Conservation (phyloP, 1,140 invertebrate species). For the Macrostomum lignano region DNA sequence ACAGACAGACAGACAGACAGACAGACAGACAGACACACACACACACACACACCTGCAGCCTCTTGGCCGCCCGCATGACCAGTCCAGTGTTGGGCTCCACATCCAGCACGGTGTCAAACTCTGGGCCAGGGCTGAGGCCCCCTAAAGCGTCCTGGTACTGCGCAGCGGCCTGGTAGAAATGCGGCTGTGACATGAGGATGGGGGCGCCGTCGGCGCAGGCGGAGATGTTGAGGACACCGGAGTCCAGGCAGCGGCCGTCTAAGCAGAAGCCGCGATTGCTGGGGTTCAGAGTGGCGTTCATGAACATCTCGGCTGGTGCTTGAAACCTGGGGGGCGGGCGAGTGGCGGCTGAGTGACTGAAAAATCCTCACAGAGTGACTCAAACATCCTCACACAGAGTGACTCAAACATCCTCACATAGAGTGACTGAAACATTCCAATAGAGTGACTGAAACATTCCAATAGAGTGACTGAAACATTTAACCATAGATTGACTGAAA, state of each 20-base stretch:
- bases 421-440: too few relatives aligned
- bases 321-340: too few relatives aligned
- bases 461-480: too few relatives aligned
- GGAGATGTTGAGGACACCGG: slow-evolving; percentile 13
- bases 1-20: too few relatives aligned
- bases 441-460: too few relatives aligned
- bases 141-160: slow-evolving; percentile 7
- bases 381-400: too few relatives aligned
- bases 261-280: slow-evolving; percentile 15
- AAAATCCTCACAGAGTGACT: too few relatives aligned
- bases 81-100: slow-evolving; percentile 6
- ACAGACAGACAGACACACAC: too few relatives aligned
- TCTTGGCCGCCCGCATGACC: slow-evolving; percentile 9
- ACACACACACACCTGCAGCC: slow-evolving; percentile 9
- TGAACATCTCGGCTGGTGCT: slow-evolving; percentile 11
- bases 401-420: too few relatives aligned
- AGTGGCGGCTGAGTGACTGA: too few relatives aligned
- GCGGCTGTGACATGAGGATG: slow-evolving; percentile 11
- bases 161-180: slow-evolving; percentile 10
- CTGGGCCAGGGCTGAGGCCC: neutral
- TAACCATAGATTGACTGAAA: too few relatives aligned
- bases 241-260: slow-evolving; percentile 10
- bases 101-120: slow-evolving; percentile 1
- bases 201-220: slow-evolving; percentile 10
- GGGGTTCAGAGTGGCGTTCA: slow-evolving; percentile 11